phyloP scores from a whole-genome alignment of 1,140 invertebrate genomes.

The Rhagoletis zephyria region DNA sequence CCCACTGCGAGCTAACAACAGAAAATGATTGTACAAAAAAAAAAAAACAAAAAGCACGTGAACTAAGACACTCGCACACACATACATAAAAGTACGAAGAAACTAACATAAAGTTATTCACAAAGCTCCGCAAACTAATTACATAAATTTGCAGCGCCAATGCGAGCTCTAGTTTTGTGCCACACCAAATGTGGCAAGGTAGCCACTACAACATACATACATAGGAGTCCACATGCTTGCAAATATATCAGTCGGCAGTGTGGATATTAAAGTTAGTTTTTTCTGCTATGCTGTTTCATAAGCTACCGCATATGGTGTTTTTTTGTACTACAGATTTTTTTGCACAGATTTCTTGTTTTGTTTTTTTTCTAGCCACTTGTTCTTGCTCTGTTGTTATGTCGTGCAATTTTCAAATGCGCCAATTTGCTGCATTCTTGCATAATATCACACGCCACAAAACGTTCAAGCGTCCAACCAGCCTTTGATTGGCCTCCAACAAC shows the following conservation, averaged over 20 bases:
- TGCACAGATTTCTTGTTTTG: neutral
- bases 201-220: neutral
- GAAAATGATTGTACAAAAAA: neutral
- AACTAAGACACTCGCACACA: neutral
- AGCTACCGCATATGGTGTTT: neutral
- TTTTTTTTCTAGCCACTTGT: neutral
- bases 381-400: neutral
- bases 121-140: conserved; percentile 25
- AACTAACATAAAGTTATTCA: neutral
- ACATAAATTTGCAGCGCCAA: conserved; percentile 50
- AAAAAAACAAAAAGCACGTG: neutral
- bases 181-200: conserved; percentile 39
- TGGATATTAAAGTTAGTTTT: neutral
- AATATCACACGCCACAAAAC: conserved; percentile 54
- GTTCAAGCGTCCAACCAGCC: neutral
- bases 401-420: conserved; percentile 52
- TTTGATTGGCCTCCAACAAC: neutral
- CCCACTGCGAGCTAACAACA: neutral
- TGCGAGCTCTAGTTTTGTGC: conserved; percentile 15
- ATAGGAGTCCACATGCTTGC: neutral
- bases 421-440: conserved; percentile 58
- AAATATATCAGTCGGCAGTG: neutral
- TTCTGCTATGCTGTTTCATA: neutral
- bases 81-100: neutral
- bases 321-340: neutral